Percentiles rank a stretch among this genome's conserved stretches.
Conservation (phyloP, 2,888 invertebrate species). For the Nomada fabriciana region DNA sequence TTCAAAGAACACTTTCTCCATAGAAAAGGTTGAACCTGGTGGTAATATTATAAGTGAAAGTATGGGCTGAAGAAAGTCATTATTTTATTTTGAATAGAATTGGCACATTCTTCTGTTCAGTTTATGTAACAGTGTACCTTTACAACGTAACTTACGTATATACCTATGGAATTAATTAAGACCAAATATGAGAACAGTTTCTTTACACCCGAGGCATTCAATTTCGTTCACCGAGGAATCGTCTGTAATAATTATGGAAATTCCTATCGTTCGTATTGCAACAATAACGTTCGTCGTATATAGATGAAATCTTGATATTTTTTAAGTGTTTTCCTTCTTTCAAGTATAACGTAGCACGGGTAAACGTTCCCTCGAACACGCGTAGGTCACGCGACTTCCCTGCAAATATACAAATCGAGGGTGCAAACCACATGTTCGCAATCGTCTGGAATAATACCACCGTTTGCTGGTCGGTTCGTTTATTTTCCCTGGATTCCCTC, state of each 20-base stretch:
- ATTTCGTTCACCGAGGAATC: accelerated
- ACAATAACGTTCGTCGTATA: background rate
- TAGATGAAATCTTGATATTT: background rate
- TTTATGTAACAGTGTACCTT: no score
- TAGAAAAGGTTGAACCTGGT: no score
- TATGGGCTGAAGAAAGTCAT: no score
- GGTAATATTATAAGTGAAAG: no score
- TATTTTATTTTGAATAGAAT: no score
- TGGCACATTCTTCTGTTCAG: no score
- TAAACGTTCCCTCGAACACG: conserved; percentile 8
- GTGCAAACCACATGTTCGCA: conserved; percentile 6
- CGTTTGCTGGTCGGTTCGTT: conserved; percentile 34
- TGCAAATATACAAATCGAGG: conserved; percentile 39
- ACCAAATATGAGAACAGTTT: no score
- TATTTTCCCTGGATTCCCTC: conserved; percentile 27
- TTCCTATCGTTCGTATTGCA: background rate
- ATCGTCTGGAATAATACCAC: conserved; percentile 45
- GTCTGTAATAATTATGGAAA: background rate
- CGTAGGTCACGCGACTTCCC: conserved; percentile 30
- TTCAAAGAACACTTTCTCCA: no score
- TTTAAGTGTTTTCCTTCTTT: conserved; percentile 18
- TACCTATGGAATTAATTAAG: no score
- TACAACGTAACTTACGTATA: no score
- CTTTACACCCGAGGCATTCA: background rate
- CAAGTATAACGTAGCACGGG: conserved; percentile 9